Base-by-base conservation (phyloP, 2,113 vertebrate genomes). In the Gopherus flavomarginatus region DNA sequence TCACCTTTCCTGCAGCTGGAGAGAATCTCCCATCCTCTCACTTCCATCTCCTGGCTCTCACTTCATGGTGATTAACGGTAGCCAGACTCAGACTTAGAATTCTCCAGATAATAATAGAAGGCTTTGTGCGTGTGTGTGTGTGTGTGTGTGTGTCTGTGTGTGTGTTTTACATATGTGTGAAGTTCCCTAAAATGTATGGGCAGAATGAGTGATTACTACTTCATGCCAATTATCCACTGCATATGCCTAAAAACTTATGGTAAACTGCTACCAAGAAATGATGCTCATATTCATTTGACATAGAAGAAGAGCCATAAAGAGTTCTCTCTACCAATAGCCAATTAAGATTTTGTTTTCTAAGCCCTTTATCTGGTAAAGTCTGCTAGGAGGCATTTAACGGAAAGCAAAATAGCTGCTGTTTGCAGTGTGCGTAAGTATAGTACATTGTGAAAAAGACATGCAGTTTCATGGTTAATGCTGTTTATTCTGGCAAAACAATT, bases 341-440 rank as follows among this genome's bases (percentile, higher is more conserved):
- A 72, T 69, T 69, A n/a, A n/a, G 35, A 21, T n/a, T 69, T 69
- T 69, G 35, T 69, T 69, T 69, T 69, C 31, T 38, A 69, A 17
- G 65, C 19, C 17, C 17, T 17, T n/a, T 69, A 69, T 72, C 8
- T 22, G n/a, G n/a, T 35, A 72, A 72, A 38, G 65, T 72, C n/a
- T 72, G 65, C 65, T 38, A 38, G 8, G 9, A 72, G 35, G 65
- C 19, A 72, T 38, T 38, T 72, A 72, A 38, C 38, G n/a, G n/a
- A 72, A 72, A 38, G 65, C n/a, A 38, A 11, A 95, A 6, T 22
- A 22, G 59, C 69, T 35, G 78, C n/a, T 0, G 0, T 56, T 8
- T 79, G 11, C 35, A 85, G 50, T 65, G 7, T 24, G 44, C 1
- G 12, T 31, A 90, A 8, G 8, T 89, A 59, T 11, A 54, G 3